Base-by-base conservation (phyloP, 2,888 invertebrate species). In the Pammene fasciana region DNA sequence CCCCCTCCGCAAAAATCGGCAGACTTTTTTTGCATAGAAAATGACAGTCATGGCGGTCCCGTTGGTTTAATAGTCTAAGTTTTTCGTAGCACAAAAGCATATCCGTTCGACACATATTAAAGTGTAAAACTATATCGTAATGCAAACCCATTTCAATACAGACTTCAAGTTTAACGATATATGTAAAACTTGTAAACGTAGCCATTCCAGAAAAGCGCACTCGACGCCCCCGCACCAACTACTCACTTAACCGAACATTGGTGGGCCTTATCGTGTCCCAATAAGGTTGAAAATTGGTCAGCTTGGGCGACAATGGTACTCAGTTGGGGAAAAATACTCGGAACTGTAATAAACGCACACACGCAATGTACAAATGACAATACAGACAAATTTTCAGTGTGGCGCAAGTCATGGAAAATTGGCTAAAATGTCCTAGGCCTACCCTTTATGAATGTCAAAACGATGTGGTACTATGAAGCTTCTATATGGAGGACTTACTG, bases 281-380 rank as follows among this genome's bases (percentile, higher is more conserved):
- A 14, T 48, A 48, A 16, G 48, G 16, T 16, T 10, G 3, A 48
- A 0, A 4, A 4, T 48, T 4, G 48, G 48, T 16, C 10, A 48
- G 1, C 16, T 0, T 10, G 5, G 16, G 3, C 16, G 11, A 43
- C 43, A 48, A 48, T 18, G 48, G 48, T 46, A 46, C n/a, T 46
- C 14, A 8, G 46, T 48, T 48, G 13, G 54, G 59, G 79, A 79
- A 79, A 80, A 84, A 82, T 83, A 78, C 82, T 79, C 76, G 73
- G 80, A 83, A 83, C 83, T 79, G 83, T 85, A 83, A 68, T 78
- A 78, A 75, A 76, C 78, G 76, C 85, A 84, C 85, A 84, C 82
- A 80, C 72, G 72, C 72, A 70, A 72, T 74, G 78, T 65, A 70
- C 67, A 59, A 72, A 71, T 73, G 70, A 68, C 70, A 73, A 72